Base-by-base conservation (phyloP, 2,888 invertebrate genomes). In the Scaptodrosophila latifasciaeformis region DNA sequence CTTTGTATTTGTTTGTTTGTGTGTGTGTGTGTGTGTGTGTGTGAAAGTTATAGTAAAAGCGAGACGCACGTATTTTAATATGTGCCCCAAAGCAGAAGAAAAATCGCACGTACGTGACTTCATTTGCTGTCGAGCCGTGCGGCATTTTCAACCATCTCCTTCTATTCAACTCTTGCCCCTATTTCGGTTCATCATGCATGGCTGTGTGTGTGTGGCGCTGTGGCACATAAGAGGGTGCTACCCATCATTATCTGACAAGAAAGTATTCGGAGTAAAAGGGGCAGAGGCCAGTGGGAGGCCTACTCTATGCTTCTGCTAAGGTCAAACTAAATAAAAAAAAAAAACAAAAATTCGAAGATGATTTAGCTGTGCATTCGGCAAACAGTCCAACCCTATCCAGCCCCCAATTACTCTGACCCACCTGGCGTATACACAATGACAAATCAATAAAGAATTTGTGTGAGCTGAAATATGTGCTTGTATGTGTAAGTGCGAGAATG, bases 91-190 rank as follows among this genome's bases (percentile, higher is more conserved):
- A 77, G 78, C 78, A 74, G 61, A 84, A 82, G 84, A 83, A 82
- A 84, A 84, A 84, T 84, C 81, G 71, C 70, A 76, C 65, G 76
- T 70, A 84, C 84, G 84, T 84, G 84, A 84, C 85, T 84, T 84
- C 82, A 82, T 84, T 84, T 84, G 66, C 65, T 62, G 77, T 57
- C 51, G 48, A 54, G 57, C 67, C 59, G 62, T 65, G 62, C 51
- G 50, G 44, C 37, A 62, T 54, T 62, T 58, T 59, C 37, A 46
- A 53, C 54, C 34, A 35, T 46, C 47, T 45, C 57, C 49, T 45
- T 42, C 49, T 17, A 5, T 49, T 27, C 21, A 37, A n/a, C n/a
- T n/a, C n/a, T n/a, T n/a, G n/a, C n/a, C n/a, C n/a, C n/a, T n/a
- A n/a, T n/a, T n/a, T n/a, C n/a, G n/a, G n/a, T n/a, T n/a, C n/a